These are phyloP conservation scores for Rhabdornis inornatus DNA, from an alignment of 2,113 vertebrate genomes.

Conservation along the genomic window DNA sequence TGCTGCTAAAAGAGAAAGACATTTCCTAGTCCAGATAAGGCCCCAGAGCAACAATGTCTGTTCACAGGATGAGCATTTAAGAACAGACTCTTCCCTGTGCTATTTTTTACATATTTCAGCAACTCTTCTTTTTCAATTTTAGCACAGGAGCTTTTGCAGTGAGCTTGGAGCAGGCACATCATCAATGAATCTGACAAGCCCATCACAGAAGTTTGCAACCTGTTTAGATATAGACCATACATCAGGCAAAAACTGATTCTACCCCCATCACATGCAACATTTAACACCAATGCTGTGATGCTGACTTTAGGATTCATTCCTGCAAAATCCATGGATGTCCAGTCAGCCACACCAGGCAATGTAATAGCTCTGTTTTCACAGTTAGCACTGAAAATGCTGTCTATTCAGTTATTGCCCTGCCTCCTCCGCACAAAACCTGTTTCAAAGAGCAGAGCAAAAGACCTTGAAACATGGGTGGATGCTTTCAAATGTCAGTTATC, in stretches of 20 bases:
- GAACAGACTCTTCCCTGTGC: not conserved
- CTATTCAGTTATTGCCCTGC: not conserved
- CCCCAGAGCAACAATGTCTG: not conserved
- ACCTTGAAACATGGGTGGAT: not conserved
- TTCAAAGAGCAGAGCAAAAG: not conserved
- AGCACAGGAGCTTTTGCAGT: not conserved
- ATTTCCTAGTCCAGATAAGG: not conserved
- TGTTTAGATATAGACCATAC: not conserved
- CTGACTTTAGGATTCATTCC: not conserved
- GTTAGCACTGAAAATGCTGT: not conserved
- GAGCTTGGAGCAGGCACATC: not conserved
- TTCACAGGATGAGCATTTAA: not conserved
- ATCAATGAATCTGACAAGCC: not conserved
- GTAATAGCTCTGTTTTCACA: not conserved
- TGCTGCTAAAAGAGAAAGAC: not conserved
- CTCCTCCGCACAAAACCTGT: not conserved
- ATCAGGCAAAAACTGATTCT: not conserved
- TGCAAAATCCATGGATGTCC: constrained; percentile 25
- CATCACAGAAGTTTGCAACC: not conserved
- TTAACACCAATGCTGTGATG: not conserved
- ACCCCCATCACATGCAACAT: constrained; percentile 10
- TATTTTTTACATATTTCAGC: not conserved
- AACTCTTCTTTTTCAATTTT: not conserved
- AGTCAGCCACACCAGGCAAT: not conserved
- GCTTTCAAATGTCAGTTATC: not conserved